Evolutionary conservation across 1,140 invertebrate species (phyloP).

Genomic region (Caenorhabditis elegans): WBcel235 BX284603.4:8373501-8374000

Average conservation of each 20-base stretch:
- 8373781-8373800: not conserved
- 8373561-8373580: not conserved
- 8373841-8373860: not conserved
- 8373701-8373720: not conserved
- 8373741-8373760: not conserved
- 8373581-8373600: not conserved
- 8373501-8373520: not conserved
- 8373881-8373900: conserved; percentile 1
- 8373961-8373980: not conserved
- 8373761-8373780: not conserved
- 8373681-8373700: not conserved
- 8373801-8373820: not conserved
- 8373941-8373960: not conserved
- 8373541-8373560: not conserved
- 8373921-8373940: not conserved
- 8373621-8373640: not conserved
- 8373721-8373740: not conserved
- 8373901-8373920: not conserved
- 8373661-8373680: not conserved
- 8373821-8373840: not conserved
- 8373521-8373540: not conserved
- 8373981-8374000: conserved; percentile 10
- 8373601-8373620: not conserved
- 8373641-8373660: conserved; percentile 3
- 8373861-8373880: not conserved